Evolutionary conservation across 2,888 invertebrate genomes (phyloP).

Genomic region (Pogonocherus hispidulus): DNA sequence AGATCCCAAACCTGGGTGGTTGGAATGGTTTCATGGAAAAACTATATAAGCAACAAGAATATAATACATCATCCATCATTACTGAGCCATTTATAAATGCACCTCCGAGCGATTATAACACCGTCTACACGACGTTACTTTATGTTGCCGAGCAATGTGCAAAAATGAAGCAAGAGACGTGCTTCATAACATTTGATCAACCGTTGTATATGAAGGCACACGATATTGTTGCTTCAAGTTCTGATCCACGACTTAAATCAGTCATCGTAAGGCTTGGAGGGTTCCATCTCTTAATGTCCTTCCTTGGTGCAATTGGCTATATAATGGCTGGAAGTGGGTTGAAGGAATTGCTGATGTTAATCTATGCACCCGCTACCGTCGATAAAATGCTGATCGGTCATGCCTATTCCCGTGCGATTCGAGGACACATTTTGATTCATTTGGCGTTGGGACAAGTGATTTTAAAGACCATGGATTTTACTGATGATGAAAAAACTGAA

Average conservation of each 20-base stretch:
- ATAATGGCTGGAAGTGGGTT: constrained; percentile 22
- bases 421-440: neutral
- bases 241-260: neutral
- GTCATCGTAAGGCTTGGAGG: constrained; percentile 8
- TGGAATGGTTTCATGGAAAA: constrained; percentile 59
- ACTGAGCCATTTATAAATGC: constrained; percentile 61
- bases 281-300: constrained; percentile 28
- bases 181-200: constrained; percentile 37
- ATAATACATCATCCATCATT: constrained; percentile 52
- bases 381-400: constrained; percentile 18
- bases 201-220: constrained; percentile 34
- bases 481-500: neutral
- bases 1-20: too few relatives aligned
- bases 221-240: constrained; percentile 22
- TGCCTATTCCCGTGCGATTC: neutral
- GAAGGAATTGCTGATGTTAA: constrained; percentile 5
- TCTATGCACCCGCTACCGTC: constrained; percentile 12
- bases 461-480: neutral
- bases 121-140: constrained; percentile 53
- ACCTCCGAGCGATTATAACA: constrained; percentile 57
- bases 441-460: neutral
- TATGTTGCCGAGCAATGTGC: neutral
- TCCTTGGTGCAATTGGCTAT: constrained; percentile 18
- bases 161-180: constrained; percentile 11
- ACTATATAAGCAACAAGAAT: constrained; percentile 45